Percentiles rank a stretch among this genome's conserved stretches.
Evolutionary conservation across 2,888 invertebrate species (phyloP).

Genomic region (Didymodactylos carnosus): DNA sequence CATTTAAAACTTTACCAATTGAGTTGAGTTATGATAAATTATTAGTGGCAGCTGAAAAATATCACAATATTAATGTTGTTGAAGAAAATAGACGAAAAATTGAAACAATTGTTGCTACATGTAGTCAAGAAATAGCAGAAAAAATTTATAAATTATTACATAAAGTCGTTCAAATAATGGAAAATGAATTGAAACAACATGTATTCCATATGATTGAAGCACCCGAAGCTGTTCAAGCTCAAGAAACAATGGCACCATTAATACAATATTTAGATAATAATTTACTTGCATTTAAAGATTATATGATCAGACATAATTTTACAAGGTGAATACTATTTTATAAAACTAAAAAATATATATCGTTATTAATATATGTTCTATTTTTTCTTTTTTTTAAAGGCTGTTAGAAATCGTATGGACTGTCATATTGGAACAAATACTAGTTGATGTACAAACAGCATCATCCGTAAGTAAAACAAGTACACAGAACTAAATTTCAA

Average conservation of each 20-base stretch:
- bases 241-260: neutral
- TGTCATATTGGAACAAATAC: conserved; percentile 23
- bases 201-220: neutral
- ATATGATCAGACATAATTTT: neutral
- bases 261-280: neutral
- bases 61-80: neutral
- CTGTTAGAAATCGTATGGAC: conserved; percentile 21
- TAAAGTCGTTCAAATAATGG: neutral
- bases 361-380: too few relatives aligned
- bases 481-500: neutral
- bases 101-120: neutral
- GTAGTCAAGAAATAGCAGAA: neutral
- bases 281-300: neutral
- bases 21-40: conserved; percentile 49
- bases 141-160: neutral
- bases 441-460: neutral
- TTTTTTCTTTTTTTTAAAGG: neutral
- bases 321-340: neutral
- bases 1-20: conserved; percentile 56
- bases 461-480: neutral
- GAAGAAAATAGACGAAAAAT: neutral
- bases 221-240: neutral
- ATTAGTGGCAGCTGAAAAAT: neutral
- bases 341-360: neutral
- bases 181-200: neutral